A percentile compares a stretch with the other conserved stretches of the same genome.
These are phyloP conservation scores for Chaetodon trifasciatus DNA, from an alignment of 2,797 vertebrate genomes.

Conservation along the genomic window DNA sequence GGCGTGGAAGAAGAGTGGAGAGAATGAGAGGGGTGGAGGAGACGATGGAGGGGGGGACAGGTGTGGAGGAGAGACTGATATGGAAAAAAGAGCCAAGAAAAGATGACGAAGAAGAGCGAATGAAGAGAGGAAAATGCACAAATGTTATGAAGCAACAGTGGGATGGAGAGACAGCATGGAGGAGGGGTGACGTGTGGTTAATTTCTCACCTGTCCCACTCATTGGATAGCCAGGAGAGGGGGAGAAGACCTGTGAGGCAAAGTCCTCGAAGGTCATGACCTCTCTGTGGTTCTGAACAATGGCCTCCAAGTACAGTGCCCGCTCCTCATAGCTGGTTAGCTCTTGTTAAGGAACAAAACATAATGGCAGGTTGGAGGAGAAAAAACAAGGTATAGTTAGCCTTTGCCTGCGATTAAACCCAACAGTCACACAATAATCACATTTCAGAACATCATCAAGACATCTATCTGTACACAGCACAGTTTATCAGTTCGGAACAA, in stretches of 20 bases:
- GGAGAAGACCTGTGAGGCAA: conserved; percentile 96
- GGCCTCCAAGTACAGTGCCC: conserved; percentile 97
- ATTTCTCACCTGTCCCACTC: conserved; percentile 93
- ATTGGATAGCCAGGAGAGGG: conserved; percentile 93
- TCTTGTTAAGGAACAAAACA: conserved; percentile 71
- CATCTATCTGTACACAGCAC: not conserved
- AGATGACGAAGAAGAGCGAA: conserved; percentile 31
- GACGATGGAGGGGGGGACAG: conserved; percentile 44
- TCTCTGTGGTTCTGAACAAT: conserved; percentile 98
- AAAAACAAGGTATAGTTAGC: not conserved
- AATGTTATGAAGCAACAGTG: conserved; percentile 48
- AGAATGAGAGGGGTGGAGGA: conserved; percentile 38
- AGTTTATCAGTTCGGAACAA: not conserved
- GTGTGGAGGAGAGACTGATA: conserved; percentile 49
- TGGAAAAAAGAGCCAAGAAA: conserved; percentile 25
- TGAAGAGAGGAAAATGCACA: conserved; percentile 26
- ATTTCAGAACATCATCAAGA: conserved; percentile 7
- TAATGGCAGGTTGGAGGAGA: conserved; percentile 6
- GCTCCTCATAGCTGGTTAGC: conserved; percentile 93
- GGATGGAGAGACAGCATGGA: conserved; percentile 62
- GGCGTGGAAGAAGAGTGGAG: conserved; percentile 63
- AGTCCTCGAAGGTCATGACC: conserved; percentile 98
- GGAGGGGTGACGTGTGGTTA: conserved; percentile 75
- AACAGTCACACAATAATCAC: conserved; percentile 13
- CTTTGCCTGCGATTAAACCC: not conserved